phyloP scores from a whole-genome alignment of 2,113 vertebrate genomes.

The Sebastes fasciatus region DNA sequence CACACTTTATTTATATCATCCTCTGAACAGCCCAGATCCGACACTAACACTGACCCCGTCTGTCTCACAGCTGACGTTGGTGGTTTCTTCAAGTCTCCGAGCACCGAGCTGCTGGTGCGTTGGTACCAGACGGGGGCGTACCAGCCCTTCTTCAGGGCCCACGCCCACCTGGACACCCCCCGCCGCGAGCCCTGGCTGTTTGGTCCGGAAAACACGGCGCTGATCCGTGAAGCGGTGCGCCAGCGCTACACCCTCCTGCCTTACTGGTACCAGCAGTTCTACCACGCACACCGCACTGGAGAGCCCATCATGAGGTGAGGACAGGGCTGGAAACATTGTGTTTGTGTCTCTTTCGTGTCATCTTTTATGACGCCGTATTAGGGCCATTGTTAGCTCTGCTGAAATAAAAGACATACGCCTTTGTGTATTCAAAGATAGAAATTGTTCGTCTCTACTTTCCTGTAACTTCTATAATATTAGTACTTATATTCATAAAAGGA shows the following conservation, averaged over 20 bases:
- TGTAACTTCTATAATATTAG: background rate
- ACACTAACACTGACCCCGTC: slow-evolving; percentile 1
- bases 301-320: slow-evolving; percentile 91
- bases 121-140: slow-evolving; percentile 95
- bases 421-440: no score
- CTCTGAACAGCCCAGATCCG: background rate
- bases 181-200: slow-evolving; percentile 94
- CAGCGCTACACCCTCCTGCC: slow-evolving; percentile 91
- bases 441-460: background rate
- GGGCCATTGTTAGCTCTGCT: no score
- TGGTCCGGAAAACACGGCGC: slow-evolving; percentile 84
- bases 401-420: no score
- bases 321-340: background rate
- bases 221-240: slow-evolving; percentile 87
- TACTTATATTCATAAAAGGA: no score
- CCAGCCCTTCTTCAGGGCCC: slow-evolving; percentile 93
- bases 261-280: slow-evolving; percentile 93
- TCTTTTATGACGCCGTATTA: background rate
- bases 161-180: slow-evolving; percentile 93
- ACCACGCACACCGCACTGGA: slow-evolving; percentile 84
- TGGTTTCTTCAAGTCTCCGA: slow-evolving; percentile 92
- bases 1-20: background rate
- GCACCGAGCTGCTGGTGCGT: slow-evolving; percentile 89
- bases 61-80: slow-evolving; percentile 88
- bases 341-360: background rate